Base-by-base conservation (phyloP, 2,797 vertebrate species). In the Alcedo atthis region DNA sequence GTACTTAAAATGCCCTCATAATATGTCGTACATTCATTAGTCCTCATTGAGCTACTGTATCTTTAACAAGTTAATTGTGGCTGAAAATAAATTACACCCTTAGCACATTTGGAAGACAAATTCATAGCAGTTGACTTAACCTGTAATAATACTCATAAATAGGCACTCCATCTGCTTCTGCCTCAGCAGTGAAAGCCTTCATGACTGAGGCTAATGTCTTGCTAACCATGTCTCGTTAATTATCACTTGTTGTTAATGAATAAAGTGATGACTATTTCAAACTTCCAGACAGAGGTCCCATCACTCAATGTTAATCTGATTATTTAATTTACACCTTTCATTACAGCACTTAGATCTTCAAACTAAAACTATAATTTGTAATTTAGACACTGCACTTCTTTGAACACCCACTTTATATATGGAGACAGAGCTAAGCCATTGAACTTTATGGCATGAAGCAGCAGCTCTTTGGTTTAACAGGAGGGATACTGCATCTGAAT, bases 271-370 rank as follows among this genome's bases (percentile, higher is more conserved):
- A 96, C 95, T 97, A 91, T 93, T 94, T 97, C 95, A 96, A 97
- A 96, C 93, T 97, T 96, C 85, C 71, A 97, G 96, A 97, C 93
- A 97, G 82, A 97, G 95, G 94, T 95, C 92, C 94, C 81, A 96
- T 97, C 96, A 96, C 94, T 98, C 97, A 97, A 94, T 45, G 85
- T 69, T 96, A 96, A 97, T 90, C 95, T 89, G 91, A 98, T 97
- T 97, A 97, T 97, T 97, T 97, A 97, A 97, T 98, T 98, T 96
- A 97, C 95, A 96, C 97, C 88, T 96, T 96, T 95, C 85, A 93
- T 95, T 91, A 90, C 81, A 95, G 93, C 88, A 90, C 93, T 97
- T 95, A 93, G 91, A 97, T 95, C 91, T 92, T 81, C 96, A 96
- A 91, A 71, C 81, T 94, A 95, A 96, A 97, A 93, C 87, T 91